Conservation (phyloP, 2,888 invertebrate genomes). For the Dynastes hyllus region DNA sequence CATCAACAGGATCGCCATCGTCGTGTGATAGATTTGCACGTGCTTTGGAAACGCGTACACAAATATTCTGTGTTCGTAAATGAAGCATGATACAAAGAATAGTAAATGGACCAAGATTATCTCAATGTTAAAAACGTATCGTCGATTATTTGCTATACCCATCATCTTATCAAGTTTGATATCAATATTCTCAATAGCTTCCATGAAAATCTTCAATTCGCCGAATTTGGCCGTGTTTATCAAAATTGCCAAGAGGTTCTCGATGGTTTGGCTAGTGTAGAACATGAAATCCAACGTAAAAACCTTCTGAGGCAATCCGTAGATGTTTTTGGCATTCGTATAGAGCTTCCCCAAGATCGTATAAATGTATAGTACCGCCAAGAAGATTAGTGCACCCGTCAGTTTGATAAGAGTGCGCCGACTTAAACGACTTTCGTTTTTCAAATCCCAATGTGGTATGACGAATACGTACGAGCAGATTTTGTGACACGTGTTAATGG, state of each 20-base stretch:
- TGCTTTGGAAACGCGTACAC: conserved; percentile 1
- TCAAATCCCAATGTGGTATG: conserved; percentile 9
- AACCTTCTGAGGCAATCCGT: neutral
- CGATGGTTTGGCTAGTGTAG: conserved; percentile 15
- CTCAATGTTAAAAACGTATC: neutral
- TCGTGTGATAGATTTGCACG: conserved; percentile 20
- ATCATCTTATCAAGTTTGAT: neutral
- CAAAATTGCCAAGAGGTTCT: conserved; percentile 7
- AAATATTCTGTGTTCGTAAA: neutral
- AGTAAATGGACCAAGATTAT: neutral
- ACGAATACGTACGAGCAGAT: conserved; percentile 13
- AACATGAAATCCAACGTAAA: conserved; percentile 9
- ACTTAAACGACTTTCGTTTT: too few relatives aligned
- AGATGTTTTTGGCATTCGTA: neutral
- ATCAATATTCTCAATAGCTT: conserved; percentile 11
- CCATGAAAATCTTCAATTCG: neutral
- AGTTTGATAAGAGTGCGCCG: neutral
- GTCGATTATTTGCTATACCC: neutral
- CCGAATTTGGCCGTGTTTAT: neutral
- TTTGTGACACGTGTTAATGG: conserved; percentile 1
- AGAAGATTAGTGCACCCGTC: neutral
- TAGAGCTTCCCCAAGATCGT: neutral
- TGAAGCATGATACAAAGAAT: conserved; percentile 5
- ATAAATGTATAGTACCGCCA: neutral
- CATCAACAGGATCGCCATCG: conserved; percentile 17